Evolutionary conservation across 2,888 invertebrate species (phyloP).

Genomic region (Stenurella melanura): DNA sequence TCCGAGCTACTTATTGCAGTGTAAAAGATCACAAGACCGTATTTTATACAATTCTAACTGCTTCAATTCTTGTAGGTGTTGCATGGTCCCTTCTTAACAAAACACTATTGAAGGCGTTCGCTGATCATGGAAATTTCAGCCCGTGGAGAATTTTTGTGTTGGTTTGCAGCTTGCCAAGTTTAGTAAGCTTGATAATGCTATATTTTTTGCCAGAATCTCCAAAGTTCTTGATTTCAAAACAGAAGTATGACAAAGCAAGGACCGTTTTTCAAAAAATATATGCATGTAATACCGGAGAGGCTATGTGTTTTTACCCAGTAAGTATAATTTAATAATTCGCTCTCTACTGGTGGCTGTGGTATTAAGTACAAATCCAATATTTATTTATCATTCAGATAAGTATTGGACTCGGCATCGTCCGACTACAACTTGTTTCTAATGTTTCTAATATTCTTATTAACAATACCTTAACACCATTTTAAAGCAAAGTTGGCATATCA

Average conservation of each 20-base stretch:
- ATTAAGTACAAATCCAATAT: too few species aligned
- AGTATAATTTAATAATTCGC: slow-evolving; percentile 58
- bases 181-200: slow-evolving; percentile 75
- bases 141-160: slow-evolving; percentile 81
- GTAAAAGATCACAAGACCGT: slow-evolving; percentile 39
- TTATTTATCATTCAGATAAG: too few species aligned
- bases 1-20: slow-evolving; percentile 56
- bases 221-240: slow-evolving; percentile 75
- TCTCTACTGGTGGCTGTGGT: too few species aligned
- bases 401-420: too few species aligned
- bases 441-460: too few species aligned
- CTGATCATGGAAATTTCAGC: slow-evolving; percentile 70
- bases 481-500: too few species aligned
- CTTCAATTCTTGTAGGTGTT: slow-evolving; percentile 68
- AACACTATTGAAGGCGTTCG: slow-evolving; percentile 64
- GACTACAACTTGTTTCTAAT: too few species aligned
- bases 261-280: slow-evolving; percentile 76
- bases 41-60: background rate
- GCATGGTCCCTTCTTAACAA: slow-evolving; percentile 73
- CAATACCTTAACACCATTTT: too few species aligned
- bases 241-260: slow-evolving; percentile 74
- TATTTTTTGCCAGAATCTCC: slow-evolving; percentile 78
- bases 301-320: slow-evolving; percentile 74
- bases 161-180: slow-evolving; percentile 77
- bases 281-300: slow-evolving; percentile 75